phyloP scores from a whole-genome alignment of 2,113 vertebrate genomes.

The Pteruthius melanotis region DNA sequence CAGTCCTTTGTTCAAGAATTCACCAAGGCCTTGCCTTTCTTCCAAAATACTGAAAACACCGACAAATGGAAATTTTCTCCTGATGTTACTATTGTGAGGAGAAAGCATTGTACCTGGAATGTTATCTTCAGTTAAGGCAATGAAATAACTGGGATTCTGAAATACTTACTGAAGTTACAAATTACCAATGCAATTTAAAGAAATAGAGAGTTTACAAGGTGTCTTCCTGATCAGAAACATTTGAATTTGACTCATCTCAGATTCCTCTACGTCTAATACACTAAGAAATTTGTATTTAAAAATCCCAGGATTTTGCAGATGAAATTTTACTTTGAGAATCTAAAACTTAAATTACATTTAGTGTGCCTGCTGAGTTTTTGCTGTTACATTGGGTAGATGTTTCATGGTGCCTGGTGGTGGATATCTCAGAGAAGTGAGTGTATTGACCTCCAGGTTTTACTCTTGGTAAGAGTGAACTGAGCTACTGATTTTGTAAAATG shows the following conservation, averaged over 20 bases:
- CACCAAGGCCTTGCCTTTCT: background rate
- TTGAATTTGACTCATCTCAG: background rate
- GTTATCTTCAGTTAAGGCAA: background rate
- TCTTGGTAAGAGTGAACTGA: background rate
- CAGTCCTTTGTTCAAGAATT: background rate
- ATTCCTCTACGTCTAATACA: background rate
- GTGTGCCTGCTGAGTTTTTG: background rate
- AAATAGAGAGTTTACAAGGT: background rate
- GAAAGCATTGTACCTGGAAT: background rate
- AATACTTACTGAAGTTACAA: background rate
- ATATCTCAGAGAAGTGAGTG: background rate
- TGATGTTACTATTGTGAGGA: background rate
- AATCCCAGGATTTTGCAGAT: background rate
- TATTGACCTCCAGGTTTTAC: background rate
- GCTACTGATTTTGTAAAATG: background rate
- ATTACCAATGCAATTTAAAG: conserved; percentile 67
- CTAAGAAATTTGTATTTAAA: background rate
- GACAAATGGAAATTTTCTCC: background rate
- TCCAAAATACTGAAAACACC: background rate
- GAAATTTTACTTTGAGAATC: background rate
- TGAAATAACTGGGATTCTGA: background rate
- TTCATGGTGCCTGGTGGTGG: background rate
- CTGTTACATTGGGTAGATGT: background rate
- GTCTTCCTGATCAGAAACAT: background rate
- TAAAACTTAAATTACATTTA: background rate